Evolutionary conservation across 2,888 invertebrate genomes (phyloP).

Genomic region (Pinctada fucata): DNA sequence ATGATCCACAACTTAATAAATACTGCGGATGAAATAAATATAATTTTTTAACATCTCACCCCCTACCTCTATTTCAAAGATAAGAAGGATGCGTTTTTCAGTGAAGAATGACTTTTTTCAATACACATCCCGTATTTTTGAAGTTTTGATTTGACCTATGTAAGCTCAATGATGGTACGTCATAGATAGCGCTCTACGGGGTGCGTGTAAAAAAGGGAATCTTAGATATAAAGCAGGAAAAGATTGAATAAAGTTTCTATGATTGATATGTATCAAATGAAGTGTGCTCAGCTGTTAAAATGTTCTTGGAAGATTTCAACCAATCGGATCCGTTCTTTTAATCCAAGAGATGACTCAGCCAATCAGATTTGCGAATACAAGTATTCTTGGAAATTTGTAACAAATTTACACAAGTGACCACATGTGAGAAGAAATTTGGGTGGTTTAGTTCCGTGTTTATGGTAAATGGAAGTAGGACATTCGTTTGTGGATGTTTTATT

Average conservation of each 20-base stretch:
- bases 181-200: slow-evolving; percentile 22
- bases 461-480: not conserved
- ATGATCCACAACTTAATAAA: slow-evolving; percentile 22
- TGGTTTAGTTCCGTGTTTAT: not conserved
- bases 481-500: slow-evolving; percentile 1
- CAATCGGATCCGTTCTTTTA: not conserved
- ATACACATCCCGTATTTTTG: slow-evolving; percentile 35
- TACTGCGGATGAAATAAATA: slow-evolving; percentile 16
- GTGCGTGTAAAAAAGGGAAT: slow-evolving; percentile 38
- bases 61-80: slow-evolving; percentile 25
- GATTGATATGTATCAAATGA: not conserved
- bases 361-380: too few relatives aligned
- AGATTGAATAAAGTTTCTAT: slow-evolving; percentile 16
- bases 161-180: slow-evolving; percentile 5
- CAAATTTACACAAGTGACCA: not conserved
- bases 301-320: not conserved
- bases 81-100: slow-evolving; percentile 33
- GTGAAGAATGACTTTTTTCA: slow-evolving; percentile 29
- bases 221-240: slow-evolving; percentile 29
- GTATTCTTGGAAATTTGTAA: too few relatives aligned
- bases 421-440: slow-evolving; percentile 3
- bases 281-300: slow-evolving; percentile 23
- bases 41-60: slow-evolving; percentile 23
- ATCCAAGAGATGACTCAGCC: too few relatives aligned
- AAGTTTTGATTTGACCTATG: slow-evolving; percentile 25